Conservation (phyloP, 1,140 invertebrate genomes). For the Galleria mellonella region DNA sequence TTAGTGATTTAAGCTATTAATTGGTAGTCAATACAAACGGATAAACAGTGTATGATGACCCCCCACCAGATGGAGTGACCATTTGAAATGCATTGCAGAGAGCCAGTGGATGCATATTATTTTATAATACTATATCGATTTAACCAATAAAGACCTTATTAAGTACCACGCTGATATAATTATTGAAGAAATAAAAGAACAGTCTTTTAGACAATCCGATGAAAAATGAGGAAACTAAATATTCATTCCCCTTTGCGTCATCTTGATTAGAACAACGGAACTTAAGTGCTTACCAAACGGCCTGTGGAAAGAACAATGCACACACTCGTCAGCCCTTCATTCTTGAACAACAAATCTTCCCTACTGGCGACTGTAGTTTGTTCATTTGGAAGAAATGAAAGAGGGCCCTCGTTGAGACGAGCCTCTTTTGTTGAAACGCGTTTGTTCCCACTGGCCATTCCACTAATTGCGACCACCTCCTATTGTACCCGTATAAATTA, state of each 20-base stretch:
- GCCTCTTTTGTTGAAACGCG: conserved; percentile 60
- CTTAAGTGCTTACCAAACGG: conserved; percentile 62
- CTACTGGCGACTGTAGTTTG: conserved; percentile 60
- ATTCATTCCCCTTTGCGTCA: conserved; percentile 28
- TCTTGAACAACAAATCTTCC: conserved; percentile 65
- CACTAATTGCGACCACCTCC: conserved; percentile 68
- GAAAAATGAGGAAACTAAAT: no score
- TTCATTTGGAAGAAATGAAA: conserved; percentile 73
- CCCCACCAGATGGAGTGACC: no score
- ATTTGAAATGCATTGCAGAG: no score
- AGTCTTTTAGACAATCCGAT: no score
- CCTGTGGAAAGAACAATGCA: conserved; percentile 52
- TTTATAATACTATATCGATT: no score
- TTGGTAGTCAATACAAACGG: no score
- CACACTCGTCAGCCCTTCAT: conserved; percentile 54
- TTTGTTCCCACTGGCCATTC: conserved; percentile 68
- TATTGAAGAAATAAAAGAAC: no score
- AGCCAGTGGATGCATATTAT: no score
- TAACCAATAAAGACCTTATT: no score
- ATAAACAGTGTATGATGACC: no score
- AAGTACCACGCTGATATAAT: no score
- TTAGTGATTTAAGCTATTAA: no score
- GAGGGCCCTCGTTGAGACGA: conserved; percentile 35
- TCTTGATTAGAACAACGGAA: conserved; percentile 59
- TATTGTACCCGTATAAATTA: conserved; percentile 61